Conservation (phyloP, 2,113 vertebrate genomes). For the Anarhynchus alexandrinus region DNA sequence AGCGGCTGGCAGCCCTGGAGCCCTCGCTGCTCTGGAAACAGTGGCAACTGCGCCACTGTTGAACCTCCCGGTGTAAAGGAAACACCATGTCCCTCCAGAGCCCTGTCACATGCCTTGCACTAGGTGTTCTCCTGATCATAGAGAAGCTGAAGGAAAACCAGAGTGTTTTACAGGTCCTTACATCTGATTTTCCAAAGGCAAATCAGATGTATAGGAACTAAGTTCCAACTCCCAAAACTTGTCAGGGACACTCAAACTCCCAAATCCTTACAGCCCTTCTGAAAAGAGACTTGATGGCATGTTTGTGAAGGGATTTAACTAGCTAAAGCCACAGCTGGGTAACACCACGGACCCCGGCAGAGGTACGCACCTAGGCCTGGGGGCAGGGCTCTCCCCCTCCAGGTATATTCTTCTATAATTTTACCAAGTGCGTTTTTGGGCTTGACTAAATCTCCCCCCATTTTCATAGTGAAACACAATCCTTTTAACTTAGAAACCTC, state of each 20-base stretch:
- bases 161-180: background rate
- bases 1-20: background rate
- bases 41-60: background rate
- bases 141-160: background rate
- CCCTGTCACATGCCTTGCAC: rapidly evolving
- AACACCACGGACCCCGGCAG: background rate
- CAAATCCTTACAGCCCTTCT: background rate
- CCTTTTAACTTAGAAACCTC: background rate
- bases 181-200: background rate
- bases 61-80: rapidly evolving
- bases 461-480: background rate
- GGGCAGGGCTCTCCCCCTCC: background rate
- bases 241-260: background rate
- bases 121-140: background rate
- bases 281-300: background rate
- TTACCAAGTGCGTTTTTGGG: background rate
- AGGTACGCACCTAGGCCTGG: background rate
- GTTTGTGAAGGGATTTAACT: background rate
- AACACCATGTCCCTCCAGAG: background rate
- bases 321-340: background rate
- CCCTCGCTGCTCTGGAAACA: background rate
- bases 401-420: background rate
- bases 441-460: background rate
- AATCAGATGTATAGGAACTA: background rate
- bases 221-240: background rate